phyloP scores from a whole-genome alignment of 2,888 invertebrate genomes.

The Agonopterix alstromeriana region DNA sequence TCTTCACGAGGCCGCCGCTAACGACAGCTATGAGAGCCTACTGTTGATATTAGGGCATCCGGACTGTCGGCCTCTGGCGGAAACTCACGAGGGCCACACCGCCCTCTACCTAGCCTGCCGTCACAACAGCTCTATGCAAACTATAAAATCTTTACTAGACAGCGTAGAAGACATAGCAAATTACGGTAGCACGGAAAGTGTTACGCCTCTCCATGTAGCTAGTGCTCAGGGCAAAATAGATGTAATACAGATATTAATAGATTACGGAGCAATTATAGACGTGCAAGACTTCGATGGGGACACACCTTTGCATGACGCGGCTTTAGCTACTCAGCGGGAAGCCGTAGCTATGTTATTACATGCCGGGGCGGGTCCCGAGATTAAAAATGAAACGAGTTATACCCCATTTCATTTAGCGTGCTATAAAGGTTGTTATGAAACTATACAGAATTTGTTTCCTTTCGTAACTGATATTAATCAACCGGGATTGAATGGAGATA shows the following conservation, averaged over 20 bases:
- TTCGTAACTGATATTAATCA: slow-evolving; percentile 56
- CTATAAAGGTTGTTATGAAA: slow-evolving; percentile 45
- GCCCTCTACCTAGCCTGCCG: slow-evolving; percentile 63
- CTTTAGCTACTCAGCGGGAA: slow-evolving; percentile 36
- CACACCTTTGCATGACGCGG: slow-evolving; percentile 66
- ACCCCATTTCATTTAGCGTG: slow-evolving; percentile 67
- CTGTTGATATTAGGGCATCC: slow-evolving; percentile 47
- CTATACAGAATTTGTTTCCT: slow-evolving; percentile 41
- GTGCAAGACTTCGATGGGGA: slow-evolving; percentile 70
- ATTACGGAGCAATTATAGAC: slow-evolving; percentile 57
- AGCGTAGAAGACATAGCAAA: slow-evolving; percentile 54
- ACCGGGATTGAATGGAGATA: slow-evolving; percentile 43
- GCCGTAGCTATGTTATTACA: slow-evolving; percentile 47
- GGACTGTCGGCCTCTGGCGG: slow-evolving; percentile 43
- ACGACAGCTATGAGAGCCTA: slow-evolving; percentile 54
- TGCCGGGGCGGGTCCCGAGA: slow-evolving; percentile 58
- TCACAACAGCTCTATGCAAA: slow-evolving; percentile 42
- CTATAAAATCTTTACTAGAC: slow-evolving; percentile 48
- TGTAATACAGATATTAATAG: slow-evolving; percentile 48
- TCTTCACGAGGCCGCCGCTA: slow-evolving; percentile 68
- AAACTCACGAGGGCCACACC: slow-evolving; percentile 69
- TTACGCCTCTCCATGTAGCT: slow-evolving; percentile 62
- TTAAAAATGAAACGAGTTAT: slow-evolving; percentile 49
- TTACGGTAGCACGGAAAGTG: slow-evolving; percentile 61
- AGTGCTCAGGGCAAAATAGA: slow-evolving; percentile 54